These are phyloP conservation scores for Galleria mellonella DNA, from an alignment of 1,140 invertebrate genomes.

Conservation along the genomic window DNA sequence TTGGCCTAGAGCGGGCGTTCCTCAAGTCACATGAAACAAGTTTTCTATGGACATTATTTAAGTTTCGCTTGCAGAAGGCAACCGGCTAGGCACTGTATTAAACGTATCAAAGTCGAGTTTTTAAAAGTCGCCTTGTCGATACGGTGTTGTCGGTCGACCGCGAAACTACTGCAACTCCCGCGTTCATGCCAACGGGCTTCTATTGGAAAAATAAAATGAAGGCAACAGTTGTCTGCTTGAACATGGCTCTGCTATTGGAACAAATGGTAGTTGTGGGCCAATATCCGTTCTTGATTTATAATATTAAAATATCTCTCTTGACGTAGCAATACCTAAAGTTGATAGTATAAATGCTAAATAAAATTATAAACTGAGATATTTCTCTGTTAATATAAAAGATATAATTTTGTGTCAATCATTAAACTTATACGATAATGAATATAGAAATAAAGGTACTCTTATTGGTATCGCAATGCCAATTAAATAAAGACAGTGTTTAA, in stretches of 20 bases:
- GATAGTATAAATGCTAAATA: too few species aligned
- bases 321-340: too few species aligned
- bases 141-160: slow-evolving; percentile 18
- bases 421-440: too few species aligned
- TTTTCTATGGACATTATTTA: slow-evolving; percentile 63
- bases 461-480: too few species aligned
- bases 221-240: slow-evolving; percentile 51
- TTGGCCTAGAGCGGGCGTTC: slow-evolving; percentile 37
- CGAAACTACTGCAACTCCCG: slow-evolving; percentile 22
- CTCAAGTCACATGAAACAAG: slow-evolving; percentile 52
- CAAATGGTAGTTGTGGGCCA: slow-evolving; percentile 10
- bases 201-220: slow-evolving; percentile 57
- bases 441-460: too few species aligned
- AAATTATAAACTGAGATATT: too few species aligned
- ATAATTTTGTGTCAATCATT: too few species aligned
- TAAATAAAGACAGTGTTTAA: too few species aligned
- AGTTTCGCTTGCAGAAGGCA: slow-evolving; percentile 42
- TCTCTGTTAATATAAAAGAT: too few species aligned
- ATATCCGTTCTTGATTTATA: too few species aligned
- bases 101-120: slow-evolving; percentile 44
- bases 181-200: slow-evolving; percentile 45
- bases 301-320: too few species aligned
- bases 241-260: slow-evolving; percentile 24
- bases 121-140: slow-evolving; percentile 27
- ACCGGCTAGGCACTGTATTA: slow-evolving; percentile 37